phyloP scores from a whole-genome alignment of 1,140 invertebrate species.

The Drosophila teissieri region DNA sequence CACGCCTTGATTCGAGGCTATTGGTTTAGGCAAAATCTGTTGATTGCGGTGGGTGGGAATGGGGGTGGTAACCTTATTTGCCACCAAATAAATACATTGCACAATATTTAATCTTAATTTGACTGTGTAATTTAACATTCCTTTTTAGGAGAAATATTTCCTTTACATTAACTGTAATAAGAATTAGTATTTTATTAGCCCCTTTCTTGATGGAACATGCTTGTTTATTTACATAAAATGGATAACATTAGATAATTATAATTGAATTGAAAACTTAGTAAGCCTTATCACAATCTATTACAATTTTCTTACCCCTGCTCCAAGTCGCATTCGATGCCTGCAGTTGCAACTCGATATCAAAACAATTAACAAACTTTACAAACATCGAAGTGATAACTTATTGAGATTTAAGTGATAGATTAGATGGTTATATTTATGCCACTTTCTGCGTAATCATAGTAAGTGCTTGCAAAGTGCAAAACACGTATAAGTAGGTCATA shows the following conservation, averaged over 20 bases:
- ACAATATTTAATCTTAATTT: too few relatives aligned
- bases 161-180: too few relatives aligned
- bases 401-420: not conserved
- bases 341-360: constrained; percentile 43
- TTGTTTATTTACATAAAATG: too few relatives aligned
- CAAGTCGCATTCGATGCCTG: constrained; percentile 24
- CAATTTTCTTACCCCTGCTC: constrained; percentile 20
- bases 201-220: too few relatives aligned
- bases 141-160: too few relatives aligned
- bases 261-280: too few relatives aligned
- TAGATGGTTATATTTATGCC: too few relatives aligned
- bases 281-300: not conserved
- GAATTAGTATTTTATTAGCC: too few relatives aligned
- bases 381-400: not conserved
- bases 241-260: too few relatives aligned
- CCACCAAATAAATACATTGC: too few relatives aligned
- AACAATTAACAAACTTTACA: constrained; percentile 55
- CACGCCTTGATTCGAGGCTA: constrained; percentile 23
- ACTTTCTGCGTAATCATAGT: constrained; percentile 1
- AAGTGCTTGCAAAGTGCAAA: constrained; percentile 1
- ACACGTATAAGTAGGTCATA: not conserved
- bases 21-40: constrained; percentile 40
- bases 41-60: not conserved
- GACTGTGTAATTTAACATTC: too few relatives aligned
- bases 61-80: too few relatives aligned